phyloP scores from a whole-genome alignment of 2,888 invertebrate genomes.

The Nudaria mundana region DNA sequence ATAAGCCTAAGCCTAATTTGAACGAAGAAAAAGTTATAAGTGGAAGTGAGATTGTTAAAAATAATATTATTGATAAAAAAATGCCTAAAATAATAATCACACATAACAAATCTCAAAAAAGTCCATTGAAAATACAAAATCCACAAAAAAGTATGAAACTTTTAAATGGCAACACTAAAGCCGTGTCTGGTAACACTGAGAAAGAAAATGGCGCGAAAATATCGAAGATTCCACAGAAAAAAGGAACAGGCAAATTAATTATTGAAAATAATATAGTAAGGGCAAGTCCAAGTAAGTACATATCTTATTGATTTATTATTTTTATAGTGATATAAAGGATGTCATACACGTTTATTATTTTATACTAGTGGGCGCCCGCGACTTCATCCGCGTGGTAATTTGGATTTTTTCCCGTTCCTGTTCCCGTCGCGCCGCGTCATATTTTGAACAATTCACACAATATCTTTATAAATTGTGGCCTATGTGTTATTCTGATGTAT shows the following conservation, averaged over 20 bases:
- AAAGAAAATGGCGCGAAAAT: conserved; percentile 29
- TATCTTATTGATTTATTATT: too few species aligned
- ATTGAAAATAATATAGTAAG: conserved; percentile 39
- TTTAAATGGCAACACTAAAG: background rate
- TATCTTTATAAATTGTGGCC: too few species aligned
- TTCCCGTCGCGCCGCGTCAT: too few species aligned
- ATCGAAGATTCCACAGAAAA: conserved; percentile 50
- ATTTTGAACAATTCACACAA: too few species aligned
- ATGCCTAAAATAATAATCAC: conserved; percentile 2
- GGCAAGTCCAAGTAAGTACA: conserved; percentile 56
- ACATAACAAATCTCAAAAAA: conserved; percentile 7
- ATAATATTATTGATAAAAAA: conserved; percentile 5
- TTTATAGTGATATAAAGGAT: too few species aligned
- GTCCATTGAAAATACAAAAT: conserved; percentile 19
- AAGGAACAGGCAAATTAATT: conserved; percentile 20
- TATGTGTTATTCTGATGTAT: too few species aligned
- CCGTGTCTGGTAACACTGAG: conserved; percentile 15
- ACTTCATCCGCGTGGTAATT: too few species aligned
- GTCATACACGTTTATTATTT: too few species aligned
- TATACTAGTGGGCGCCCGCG: too few species aligned
- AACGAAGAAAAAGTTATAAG: background rate
- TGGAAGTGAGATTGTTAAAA: conserved; percentile 4
- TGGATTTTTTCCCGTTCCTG: too few species aligned
- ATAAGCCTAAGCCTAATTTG: conserved; percentile 3
- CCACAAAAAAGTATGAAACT: conserved; percentile 9